Evolutionary conservation across 2,888 invertebrate genomes (phyloP), one percentile per base, ranked within the genome.

Genomic region (Heterodera filipjevi): DNA sequence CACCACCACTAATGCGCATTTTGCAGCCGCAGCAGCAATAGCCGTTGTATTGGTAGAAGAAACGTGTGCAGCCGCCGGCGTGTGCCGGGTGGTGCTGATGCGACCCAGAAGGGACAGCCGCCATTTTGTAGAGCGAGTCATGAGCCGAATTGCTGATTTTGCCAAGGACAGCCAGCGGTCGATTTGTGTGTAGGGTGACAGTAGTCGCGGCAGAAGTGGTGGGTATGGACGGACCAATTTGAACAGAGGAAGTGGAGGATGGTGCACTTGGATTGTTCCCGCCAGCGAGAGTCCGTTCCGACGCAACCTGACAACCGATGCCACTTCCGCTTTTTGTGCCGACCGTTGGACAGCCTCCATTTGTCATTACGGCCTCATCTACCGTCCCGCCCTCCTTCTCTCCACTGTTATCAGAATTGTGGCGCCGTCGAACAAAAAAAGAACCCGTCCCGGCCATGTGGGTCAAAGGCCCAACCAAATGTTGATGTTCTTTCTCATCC

Each of bases 11-110:
- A 44, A 39, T 22, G 14, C 71, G 44, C 44, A 46, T 35, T 71
- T 30, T 71, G 46, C 39, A 46, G 8, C 46, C 66, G 49, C 68
- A 39, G 35, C 71, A 70, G 53, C 46, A 49, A 46, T 49, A 70
- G 46, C 77, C 70, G 19, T 77, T 77, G 77, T 77, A 70, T 22
- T 77, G 77, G 73, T 77, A 59, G 72, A 73, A 64, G 72, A 77
- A 72, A 73, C 77, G 53, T 22, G 49, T 64, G 77, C 49, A 49
- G 22, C 39, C 64, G 12, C 49, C 32, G 32, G 39, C 14, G 22
- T 73, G 27, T 32, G 44, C 33, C 35, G 53, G 73, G 3, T 66
- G 76, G 76, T 76, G 66, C 35, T 44, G 35, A 27, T 19, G 14
- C 33, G 76, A n/a, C 22, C 75, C 46, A 19, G 64, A 16, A 8